These are phyloP conservation scores for Hypercompe scribonia DNA, from an alignment of 2,888 invertebrate genomes.

Conservation along the genomic window DNA sequence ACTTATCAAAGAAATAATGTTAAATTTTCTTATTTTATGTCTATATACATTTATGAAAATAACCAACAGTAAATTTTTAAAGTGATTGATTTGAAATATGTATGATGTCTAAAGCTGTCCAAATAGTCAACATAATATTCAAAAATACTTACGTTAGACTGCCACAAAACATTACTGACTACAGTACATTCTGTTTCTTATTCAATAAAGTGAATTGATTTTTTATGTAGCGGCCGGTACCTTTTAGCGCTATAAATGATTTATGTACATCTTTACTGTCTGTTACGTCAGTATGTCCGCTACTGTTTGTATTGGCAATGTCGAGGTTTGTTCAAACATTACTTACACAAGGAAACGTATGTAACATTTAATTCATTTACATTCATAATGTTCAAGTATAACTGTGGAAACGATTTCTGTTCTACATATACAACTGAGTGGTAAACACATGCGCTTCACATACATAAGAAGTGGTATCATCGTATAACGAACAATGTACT, in stretches of 20 bases:
- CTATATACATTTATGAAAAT: not conserved
- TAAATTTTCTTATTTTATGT: not conserved
- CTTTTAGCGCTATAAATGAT: conserved; percentile 51
- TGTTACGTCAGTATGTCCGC: conserved; percentile 58
- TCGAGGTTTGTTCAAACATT: conserved; percentile 48
- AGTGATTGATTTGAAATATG: not conserved
- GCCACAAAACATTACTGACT: conserved; percentile 3
- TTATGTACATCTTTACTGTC: conserved; percentile 59
- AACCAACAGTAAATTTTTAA: not conserved
- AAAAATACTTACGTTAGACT: conserved; percentile 1
- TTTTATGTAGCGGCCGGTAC: conserved; percentile 18
- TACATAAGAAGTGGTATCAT: not conserved
- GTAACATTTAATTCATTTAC: conserved; percentile 23
- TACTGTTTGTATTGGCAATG: conserved; percentile 52
- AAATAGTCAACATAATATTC: not conserved
- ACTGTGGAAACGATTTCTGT: not conserved
- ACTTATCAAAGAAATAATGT: not conserved
- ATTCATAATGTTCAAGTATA: not conserved
- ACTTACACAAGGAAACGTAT: conserved; percentile 28
- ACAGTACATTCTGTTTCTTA: conserved; percentile 4
- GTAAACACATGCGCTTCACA: not conserved
- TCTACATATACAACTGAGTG: not conserved
- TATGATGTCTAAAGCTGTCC: not conserved
- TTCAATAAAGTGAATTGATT: conserved; percentile 20
- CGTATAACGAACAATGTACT: not conserved